Conservation (phyloP, 2,113 vertebrate genomes). For the Deroptyus accipitrinus region DNA sequence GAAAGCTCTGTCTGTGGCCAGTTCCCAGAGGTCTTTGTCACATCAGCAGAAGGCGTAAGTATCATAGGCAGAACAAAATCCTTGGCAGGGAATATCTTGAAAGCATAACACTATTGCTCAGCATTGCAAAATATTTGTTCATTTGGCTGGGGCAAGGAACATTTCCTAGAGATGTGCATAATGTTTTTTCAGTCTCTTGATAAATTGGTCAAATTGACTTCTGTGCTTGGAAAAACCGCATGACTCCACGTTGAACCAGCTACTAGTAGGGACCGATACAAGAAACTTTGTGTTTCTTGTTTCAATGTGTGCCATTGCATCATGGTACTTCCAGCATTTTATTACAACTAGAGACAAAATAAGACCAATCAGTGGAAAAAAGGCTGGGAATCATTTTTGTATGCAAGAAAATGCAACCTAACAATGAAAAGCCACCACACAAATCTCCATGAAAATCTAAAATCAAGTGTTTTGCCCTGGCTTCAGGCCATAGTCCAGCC, state of each 20-base stretch:
- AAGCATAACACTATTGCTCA: not conserved
- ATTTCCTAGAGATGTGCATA: not conserved
- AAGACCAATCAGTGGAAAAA: not conserved
- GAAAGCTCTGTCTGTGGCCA: not conserved
- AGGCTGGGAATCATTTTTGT: not conserved
- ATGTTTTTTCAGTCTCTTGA: not conserved
- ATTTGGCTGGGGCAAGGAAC: constrained; percentile 5
- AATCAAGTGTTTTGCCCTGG: not conserved
- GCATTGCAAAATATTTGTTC: not conserved
- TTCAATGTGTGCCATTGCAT: not conserved
- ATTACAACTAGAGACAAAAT: not conserved
- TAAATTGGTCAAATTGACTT: not conserved
- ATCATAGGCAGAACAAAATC: not conserved
- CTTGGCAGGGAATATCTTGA: not conserved
- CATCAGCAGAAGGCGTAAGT: not conserved
- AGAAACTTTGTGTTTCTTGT: not conserved
- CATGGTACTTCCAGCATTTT: not conserved
- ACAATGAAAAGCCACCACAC: not conserved
- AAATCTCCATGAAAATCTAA: not conserved
- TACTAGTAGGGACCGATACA: not conserved
- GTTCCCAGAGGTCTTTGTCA: not conserved
- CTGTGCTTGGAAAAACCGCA: not conserved
- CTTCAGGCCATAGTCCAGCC: not conserved
- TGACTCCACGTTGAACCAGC: not conserved
- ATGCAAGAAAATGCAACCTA: not conserved